phyloP scores from a whole-genome alignment of 2,113 vertebrate genomes.

The Bos indicus region DNA sequence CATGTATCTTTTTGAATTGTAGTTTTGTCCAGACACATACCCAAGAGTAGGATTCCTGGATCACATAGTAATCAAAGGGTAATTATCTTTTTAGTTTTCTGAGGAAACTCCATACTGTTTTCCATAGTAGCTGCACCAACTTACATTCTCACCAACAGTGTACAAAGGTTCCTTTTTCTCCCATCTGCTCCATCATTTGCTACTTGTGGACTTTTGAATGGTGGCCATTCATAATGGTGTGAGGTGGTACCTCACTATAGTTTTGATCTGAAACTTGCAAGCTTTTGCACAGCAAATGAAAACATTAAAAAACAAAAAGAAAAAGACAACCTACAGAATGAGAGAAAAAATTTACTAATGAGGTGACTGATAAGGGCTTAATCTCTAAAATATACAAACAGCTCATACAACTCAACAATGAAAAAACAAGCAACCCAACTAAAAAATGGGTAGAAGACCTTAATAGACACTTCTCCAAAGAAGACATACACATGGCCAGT shows the following conservation, averaged over 20 bases:
- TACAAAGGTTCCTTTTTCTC: not conserved
- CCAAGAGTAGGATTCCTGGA: not conserved
- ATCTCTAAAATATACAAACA: not conserved
- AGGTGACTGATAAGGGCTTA: not conserved
- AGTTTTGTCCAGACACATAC: not conserved
- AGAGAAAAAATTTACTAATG: not conserved
- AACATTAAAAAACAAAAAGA: not conserved
- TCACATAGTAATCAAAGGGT: not conserved
- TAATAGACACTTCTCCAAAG: not conserved
- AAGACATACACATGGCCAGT: not conserved
- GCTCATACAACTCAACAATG: not conserved
- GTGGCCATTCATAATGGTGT: not conserved
- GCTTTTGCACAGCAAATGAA: not conserved
- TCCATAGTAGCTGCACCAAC: not conserved
- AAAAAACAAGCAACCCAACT: not conserved
- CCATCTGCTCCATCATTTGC: not conserved
- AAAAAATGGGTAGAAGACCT: not conserved
- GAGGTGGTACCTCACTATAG: not conserved
- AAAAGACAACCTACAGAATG: not conserved
- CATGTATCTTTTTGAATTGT: not conserved
- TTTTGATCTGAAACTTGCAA: not conserved
- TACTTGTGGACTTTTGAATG: not conserved
- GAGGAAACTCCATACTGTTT: not conserved
- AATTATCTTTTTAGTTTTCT: not conserved
- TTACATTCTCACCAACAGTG: not conserved